Evolutionary conservation across 1,140 invertebrate genomes (phyloP), one percentile per base, ranked within the genome.

Genomic region (Melipona quadrifasciata): DNA sequence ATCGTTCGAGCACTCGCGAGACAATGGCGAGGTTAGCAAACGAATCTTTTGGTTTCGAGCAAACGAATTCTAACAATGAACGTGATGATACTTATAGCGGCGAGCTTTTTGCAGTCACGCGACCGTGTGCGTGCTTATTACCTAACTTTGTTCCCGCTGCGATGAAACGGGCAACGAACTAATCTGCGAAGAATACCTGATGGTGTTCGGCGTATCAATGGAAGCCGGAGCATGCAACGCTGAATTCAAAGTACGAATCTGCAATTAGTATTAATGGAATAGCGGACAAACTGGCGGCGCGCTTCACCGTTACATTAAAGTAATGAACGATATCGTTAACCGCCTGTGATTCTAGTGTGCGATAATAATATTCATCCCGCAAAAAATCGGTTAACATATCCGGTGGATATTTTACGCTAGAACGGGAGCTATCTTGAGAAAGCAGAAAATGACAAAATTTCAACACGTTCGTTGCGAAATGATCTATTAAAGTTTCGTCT

Each of bases 191-290:
- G 74, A 78, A 83, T 77, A 51, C 16, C 11, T 10, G 31, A 34
- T 53, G 31, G 53, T 47, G 8, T 19, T 31, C 39, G 21, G 21
- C 10, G 21, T 67, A 51, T 58, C 34, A 55, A 61, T 76, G 82
- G n/a, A 70, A 55, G 47, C 24, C n/a, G 27, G 19, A n/a, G 47
- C n/a, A 1, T n/a, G 65, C 53, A 27, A 24, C 39, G 74, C 11
- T 53, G 64, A 55, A 47, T 57, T 77, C 31, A 67, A 71, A 79
- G 47, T 68, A 70, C 67, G 12, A 53, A 61, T 39, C 55, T 53
- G 57, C 76, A 72, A 79, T 84, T 79, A 79, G 57, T 84, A 71
- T 84, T 79, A 84, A 84, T 84, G 75, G 47, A 64, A 72, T 31
- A 34, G 39, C 55, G 39, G 82, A 51, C 39, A 70, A 70, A 55